Base-by-base conservation (phyloP, 1,140 invertebrate species). In the Psilanteris sp. region DNA sequence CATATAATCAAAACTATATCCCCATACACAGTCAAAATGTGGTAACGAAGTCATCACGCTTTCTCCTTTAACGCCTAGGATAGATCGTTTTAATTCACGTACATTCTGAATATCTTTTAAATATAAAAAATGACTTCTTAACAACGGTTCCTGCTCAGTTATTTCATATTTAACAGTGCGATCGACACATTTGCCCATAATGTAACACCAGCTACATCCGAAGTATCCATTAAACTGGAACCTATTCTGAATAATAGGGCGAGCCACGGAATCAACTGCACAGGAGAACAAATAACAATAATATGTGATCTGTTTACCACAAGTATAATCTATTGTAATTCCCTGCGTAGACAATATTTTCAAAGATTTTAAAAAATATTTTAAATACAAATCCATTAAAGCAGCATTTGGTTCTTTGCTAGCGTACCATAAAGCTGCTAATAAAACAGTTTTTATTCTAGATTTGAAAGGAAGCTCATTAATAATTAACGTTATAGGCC, bases 181-280 rank as follows among this genome's bases (percentile, higher is more conserved):
- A 2, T 50, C 32, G 0, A 68, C 26, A 50, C 64, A 70, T 50
- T 37, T 48, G 8, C 79, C 72, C 5, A 9, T 1, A 29, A 64
- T 26, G 24, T 77, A 77, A 29, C 75, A 77, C 68, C 68, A 77
- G 22, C 59, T 67, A 26, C 74, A 77, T 1, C 74, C 74, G 7
- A n/a, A 57, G 9, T 57, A 57, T 7, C 52, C 36, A 32, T 57
- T 57, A 13, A 37, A 54, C 20, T 39, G 48, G 11, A 54, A 37
- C 16, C 75, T 54, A 18, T 77, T 77, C 31, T 77, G 75, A 0
- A 77, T 55, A 1, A 77, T 44, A 22, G 75, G 55, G 4, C 62
- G 54, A 52, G 75, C 62, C 10, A 73, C 61, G 7, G 54, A 66
- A 68, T 77, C 68, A 4, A 77, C 68, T 5, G 41, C 16, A 34